Conservation (phyloP, 2,888 invertebrate species). For the Nymphalis polychloros region DNA sequence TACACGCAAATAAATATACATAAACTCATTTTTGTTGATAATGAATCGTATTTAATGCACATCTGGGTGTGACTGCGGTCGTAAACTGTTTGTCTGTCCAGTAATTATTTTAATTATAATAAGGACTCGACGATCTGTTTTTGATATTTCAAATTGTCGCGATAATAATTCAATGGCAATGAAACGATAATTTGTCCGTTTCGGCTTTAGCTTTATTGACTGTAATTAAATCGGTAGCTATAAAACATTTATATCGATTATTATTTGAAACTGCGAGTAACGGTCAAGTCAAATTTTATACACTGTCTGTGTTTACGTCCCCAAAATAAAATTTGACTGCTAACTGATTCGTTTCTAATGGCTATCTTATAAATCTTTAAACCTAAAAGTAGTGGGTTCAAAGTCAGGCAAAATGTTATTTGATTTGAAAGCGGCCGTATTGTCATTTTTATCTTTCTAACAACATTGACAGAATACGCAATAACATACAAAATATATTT, state of each 20-base stretch:
- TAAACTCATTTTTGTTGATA: slow-evolving; percentile 79
- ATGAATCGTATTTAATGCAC: slow-evolving; percentile 75
- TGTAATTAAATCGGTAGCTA: slow-evolving; percentile 24
- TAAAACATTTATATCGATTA: slow-evolving; percentile 6
- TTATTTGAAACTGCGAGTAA: neutral
- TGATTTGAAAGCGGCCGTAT: too few relatives aligned
- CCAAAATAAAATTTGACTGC: neutral
- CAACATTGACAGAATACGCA: too few relatives aligned
- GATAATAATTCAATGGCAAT: slow-evolving; percentile 41
- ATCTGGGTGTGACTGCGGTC: slow-evolving; percentile 78
- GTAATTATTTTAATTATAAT: slow-evolving; percentile 52
- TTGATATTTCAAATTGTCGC: slow-evolving; percentile 48
- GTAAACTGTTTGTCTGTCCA: slow-evolving; percentile 49
- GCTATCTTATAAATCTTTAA: too few relatives aligned
- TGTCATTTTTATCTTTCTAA: too few relatives aligned
- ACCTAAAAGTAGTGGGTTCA: too few relatives aligned
- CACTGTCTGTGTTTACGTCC: neutral
- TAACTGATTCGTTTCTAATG: too few relatives aligned
- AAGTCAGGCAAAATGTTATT: too few relatives aligned
- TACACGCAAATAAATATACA: slow-evolving; percentile 70
- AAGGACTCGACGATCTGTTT: slow-evolving; percentile 46
- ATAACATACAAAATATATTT: too few relatives aligned
- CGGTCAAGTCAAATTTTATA: too few relatives aligned
- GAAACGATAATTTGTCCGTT: slow-evolving; percentile 38
- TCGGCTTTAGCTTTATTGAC: slow-evolving; percentile 30